These are phyloP conservation scores for Xanthia togata DNA, from an alignment of 2,888 invertebrate species.

Conservation along the genomic window DNA sequence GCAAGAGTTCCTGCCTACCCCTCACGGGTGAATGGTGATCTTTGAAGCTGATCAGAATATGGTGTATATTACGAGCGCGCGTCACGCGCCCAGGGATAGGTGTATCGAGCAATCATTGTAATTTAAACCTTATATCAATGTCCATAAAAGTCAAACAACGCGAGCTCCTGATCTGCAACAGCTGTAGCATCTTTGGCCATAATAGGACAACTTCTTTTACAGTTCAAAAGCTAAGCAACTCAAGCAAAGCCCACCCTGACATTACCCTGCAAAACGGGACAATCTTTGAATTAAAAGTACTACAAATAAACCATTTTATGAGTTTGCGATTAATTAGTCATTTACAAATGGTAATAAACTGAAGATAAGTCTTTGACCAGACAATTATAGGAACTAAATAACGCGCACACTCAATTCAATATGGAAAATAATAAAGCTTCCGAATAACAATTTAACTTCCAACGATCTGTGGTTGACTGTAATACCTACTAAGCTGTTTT, in stretches of 20 bases:
- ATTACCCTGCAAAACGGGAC: slow-evolving; percentile 1
- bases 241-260: slow-evolving; percentile 10
- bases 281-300: not conserved
- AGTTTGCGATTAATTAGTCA: not conserved
- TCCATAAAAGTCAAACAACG: not conserved
- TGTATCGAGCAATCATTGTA: not conserved
- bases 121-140: not conserved
- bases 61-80: too few species aligned
- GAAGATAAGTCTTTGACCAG: slow-evolving; percentile 14
- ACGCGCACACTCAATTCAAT: not conserved
- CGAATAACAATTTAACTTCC: too few species aligned
- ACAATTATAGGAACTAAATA: not conserved
- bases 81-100: not conserved
- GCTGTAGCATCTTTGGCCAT: not conserved
- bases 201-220: not conserved
- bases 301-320: not conserved
- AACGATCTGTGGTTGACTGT: too few species aligned
- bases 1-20: not conserved
- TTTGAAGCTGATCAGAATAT: not conserved
- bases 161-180: not conserved
- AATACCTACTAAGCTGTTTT: too few species aligned
- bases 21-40: not conserved
- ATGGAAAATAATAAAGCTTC: too few species aligned
- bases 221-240: not conserved
- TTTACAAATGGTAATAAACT: not conserved